Base-by-base conservation (phyloP, 2,113 vertebrate species). In the Elanoides forficatus region DNA sequence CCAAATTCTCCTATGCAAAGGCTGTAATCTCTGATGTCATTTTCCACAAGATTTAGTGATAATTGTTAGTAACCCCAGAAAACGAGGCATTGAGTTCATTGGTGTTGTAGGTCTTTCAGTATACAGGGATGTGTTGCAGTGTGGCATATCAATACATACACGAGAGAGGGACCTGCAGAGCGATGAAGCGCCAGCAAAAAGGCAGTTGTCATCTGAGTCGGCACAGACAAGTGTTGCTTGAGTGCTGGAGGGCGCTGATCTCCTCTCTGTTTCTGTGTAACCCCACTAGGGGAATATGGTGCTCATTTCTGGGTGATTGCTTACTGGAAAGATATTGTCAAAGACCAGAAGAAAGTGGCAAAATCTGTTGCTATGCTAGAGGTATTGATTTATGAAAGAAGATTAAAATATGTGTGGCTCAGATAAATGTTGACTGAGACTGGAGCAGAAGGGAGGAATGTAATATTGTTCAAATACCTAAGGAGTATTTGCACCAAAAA, bases 331-430 rank as follows among this genome's bases (percentile, higher is more conserved):
- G 74, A 63, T 84, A 43, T 4, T 50, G 55, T 89, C 66, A 82
- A 82, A 86, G 72, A 85, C 52, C 4, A 2, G 60, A 86, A 43
- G 29, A 95, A 48, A 66, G 38, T 34, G 48, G 87, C 62, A 94
- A 94, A 91, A 92, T 65, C 58, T 82, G 82, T 86, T 91, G 45
- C 50, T 78, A 2, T 70, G 55, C 76, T 92, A 58, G 59, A 86
- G 56, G 65, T 81, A 86, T 80, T 93, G 93, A 94, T 96, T 85
- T 93, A 91, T 92, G 67, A 91, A 79, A 66, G 50, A 82, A 94
- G 74, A 92, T 86, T 95, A 81, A 94, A 94, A 86, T 90, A 85
- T 0, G 0, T 50, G 67, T 89, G 29, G 29, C 32, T 87, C 73
- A 53, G 47, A 70, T 93, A 93, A 96, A 89, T 70, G 52, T 87